Evolutionary conservation across 2,888 invertebrate genomes (phyloP).

Genomic region (Plemyria rubiginata): DNA sequence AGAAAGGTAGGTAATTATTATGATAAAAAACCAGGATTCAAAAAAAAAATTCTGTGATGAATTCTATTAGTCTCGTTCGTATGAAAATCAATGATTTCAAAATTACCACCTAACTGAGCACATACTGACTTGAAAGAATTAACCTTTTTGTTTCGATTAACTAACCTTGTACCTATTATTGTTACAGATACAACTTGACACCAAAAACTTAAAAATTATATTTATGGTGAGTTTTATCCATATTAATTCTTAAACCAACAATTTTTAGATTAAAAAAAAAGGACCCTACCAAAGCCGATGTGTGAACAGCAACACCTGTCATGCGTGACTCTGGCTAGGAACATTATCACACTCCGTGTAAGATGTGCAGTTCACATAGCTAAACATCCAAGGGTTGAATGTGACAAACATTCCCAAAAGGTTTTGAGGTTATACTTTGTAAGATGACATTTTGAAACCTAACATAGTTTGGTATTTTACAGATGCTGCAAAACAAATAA

Average conservation of each 20-base stretch:
- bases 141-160: background rate
- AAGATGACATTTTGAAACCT: background rate
- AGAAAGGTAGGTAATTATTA: background rate
- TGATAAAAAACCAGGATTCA: background rate
- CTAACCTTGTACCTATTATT: background rate
- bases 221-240: background rate
- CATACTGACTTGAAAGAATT: background rate
- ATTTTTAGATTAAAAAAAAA: background rate
- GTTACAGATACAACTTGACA: constrained; percentile 5
- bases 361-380: constrained; percentile 62
- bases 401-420: constrained; percentile 55
- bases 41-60: constrained; percentile 56
- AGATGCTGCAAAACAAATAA: constrained; percentile 3
- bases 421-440: constrained; percentile 11
- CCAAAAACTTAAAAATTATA: background rate
- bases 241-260: background rate
- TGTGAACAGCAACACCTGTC: constrained; percentile 61
- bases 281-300: constrained; percentile 83
- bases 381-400: constrained; percentile 76
- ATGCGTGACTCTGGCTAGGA: constrained; percentile 81
- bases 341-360: constrained; percentile 80
- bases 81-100: constrained; percentile 70
- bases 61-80: constrained; percentile 72
- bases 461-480: background rate
- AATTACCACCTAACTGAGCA: constrained; percentile 37